A percentile compares a stretch with the other conserved stretches of the same genome.
Evolutionary conservation across 92 coral and sea anemone genomes (phyloP).

Genomic region (Porites cylindrica): DNA sequence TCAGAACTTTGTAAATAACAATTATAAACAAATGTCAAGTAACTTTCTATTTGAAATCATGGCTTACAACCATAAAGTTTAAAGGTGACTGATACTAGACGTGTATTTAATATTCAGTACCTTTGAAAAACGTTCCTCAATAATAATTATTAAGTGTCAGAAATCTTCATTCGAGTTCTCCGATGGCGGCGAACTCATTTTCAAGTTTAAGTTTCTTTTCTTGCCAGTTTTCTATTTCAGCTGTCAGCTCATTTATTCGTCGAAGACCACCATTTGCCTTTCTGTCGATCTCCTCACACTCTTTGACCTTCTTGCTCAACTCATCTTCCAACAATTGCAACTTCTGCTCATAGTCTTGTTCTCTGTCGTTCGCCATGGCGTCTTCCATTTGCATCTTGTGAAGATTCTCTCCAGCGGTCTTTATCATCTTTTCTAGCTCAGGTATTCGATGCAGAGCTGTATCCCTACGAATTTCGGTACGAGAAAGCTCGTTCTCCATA

Average conservation of each 20-base stretch:
- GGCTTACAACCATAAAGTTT: no score
- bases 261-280: conserved; percentile 19
- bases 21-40: no score
- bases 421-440: conserved; percentile 52
- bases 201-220: conserved; percentile 40
- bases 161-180: conserved; percentile 2
- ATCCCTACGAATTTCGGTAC: conserved; percentile 53
- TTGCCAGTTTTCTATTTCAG: conserved; percentile 41
- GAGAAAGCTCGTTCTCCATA: conserved; percentile 52
- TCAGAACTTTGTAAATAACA: no score
- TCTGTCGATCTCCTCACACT: conserved; percentile 56
- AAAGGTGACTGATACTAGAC: no score
- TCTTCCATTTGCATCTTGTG: conserved; percentile 61
- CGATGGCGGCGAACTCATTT: conserved; percentile 48
- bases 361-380: conserved; percentile 67
- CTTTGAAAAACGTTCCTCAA: no score
- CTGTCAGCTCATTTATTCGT: conserved; percentile 36
- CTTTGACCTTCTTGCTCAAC: conserved; percentile 29
- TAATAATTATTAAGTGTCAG: no score
- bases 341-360: conserved; percentile 64
- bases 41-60: no score
- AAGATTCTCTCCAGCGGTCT: conserved; percentile 65
- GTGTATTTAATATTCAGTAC: no score
- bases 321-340: conserved; percentile 57
- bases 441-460: conserved; percentile 48